These are phyloP conservation scores for Tetranychus truncatus DNA, from an alignment of 2,888 invertebrate species.

Conservation along the genomic window DNA sequence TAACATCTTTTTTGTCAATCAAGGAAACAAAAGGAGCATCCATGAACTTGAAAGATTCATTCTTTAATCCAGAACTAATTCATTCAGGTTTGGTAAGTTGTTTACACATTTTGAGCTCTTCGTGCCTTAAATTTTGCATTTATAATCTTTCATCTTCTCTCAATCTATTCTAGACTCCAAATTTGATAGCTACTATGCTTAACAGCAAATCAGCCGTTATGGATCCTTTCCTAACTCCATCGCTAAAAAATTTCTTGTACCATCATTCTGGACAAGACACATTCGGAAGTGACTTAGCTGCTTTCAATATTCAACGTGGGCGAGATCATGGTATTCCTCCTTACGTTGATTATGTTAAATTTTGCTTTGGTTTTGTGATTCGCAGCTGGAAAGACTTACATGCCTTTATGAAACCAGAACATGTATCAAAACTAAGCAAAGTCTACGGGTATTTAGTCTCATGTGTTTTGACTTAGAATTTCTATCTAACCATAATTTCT, in stretches of 20 bases:
- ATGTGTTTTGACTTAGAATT: background rate
- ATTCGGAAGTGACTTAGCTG: slow-evolving; percentile 54
- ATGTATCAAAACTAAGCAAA: slow-evolving; percentile 11
- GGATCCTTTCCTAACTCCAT: slow-evolving; percentile 35
- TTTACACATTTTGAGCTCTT: background rate
- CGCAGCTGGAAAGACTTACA: slow-evolving; percentile 17
- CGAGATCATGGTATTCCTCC: slow-evolving; percentile 54
- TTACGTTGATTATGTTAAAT: slow-evolving; percentile 55
- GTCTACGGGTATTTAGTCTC: slow-evolving; percentile 16
- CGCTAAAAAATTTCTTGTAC: slow-evolving; percentile 43
- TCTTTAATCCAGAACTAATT: slow-evolving; percentile 12
- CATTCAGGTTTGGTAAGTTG: slow-evolving; percentile 12
- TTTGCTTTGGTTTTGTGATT: slow-evolving; percentile 34
- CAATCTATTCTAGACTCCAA: background rate
- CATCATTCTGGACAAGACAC: slow-evolving; percentile 55
- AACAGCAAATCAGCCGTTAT: background rate
- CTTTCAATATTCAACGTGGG: slow-evolving; percentile 57
- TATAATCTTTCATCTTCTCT: no score
- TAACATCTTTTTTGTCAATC: slow-evolving; percentile 48
- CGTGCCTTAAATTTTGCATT: no score
- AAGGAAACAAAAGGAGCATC: background rate
- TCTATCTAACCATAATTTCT: background rate
- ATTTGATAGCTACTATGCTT: background rate
- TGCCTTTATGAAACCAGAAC: slow-evolving; percentile 11
- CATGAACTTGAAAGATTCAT: slow-evolving; percentile 13